Base-by-base conservation (phyloP, 2,113 vertebrate species). In the Opisthocomus hoazin region DNA sequence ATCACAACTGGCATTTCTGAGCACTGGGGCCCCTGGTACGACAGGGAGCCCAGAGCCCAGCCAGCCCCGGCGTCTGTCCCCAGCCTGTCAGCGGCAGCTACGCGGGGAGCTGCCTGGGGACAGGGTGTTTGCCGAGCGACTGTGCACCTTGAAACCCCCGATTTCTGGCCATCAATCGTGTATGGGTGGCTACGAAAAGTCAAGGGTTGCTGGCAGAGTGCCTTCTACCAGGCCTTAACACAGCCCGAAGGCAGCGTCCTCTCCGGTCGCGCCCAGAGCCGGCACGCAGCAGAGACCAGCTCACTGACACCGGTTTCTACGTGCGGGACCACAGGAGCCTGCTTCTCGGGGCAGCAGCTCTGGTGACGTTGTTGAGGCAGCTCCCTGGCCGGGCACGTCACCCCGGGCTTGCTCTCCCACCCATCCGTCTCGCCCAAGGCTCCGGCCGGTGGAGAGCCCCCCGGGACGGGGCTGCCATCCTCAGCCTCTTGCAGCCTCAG, bases 251-350 rank as follows among this genome's bases (percentile, higher is more conserved):
- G 50, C 12, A 4, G 32, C 18, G 61, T 13, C 77, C 50, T 54
- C 15, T 22, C 24, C 48, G 2, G 27, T 3, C 14, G 15, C 2
- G 43, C 74, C 6, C 29, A 18, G n/a, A 50, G 45, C 36, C 18
- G 5, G 36, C 10, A 1, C 46, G 2, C 29, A 10, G 77, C 50
- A 30, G 61, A 14, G 76, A 1, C 12, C 36, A 17, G 17, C 36
- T 5, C 10, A 0, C 27, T 4, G 18, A 8, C 39, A 4, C 50
- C 77, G 14, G 61, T 23, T 45, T 8, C 77, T 12, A 2, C 6
- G 6, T 14, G 39, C 39, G 43, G 61, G 61, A 36, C 2, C 37
- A 4, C 18, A 3, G 48, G 6, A 64, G 48, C 32, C 54, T 43
- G n/a, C 10, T 43, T 23, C 37, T 41, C 6, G 2, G n/a, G 32